Conservation (phyloP, 2,113 vertebrate genomes). For the Jaculus jaculus region DNA sequence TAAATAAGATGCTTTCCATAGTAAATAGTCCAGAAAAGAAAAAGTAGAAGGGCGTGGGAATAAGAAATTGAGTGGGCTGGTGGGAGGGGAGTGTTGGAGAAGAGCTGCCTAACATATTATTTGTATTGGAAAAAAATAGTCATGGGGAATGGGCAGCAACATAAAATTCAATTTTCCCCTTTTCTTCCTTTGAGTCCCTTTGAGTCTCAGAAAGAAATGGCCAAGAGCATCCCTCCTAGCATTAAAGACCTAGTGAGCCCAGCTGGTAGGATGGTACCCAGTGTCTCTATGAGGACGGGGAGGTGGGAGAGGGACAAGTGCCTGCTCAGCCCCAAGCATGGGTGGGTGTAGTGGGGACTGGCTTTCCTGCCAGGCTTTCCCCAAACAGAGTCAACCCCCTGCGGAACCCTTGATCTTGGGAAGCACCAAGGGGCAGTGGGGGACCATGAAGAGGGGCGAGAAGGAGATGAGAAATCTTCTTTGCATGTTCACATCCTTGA, state of each 20-base stretch:
- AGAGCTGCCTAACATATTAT: not conserved
- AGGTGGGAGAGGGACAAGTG: not conserved
- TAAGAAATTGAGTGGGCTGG: not conserved
- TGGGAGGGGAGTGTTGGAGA: not conserved
- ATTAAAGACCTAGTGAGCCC: not conserved
- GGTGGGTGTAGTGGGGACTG: not conserved
- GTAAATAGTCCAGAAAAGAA: conserved; percentile 48
- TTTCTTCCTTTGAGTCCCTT: not conserved
- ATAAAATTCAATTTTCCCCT: not conserved
- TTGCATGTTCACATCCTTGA: not conserved
- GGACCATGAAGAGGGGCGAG: not conserved
- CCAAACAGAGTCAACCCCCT: not conserved
- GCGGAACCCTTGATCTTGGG: not conserved
- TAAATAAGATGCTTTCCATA: conserved; percentile 14
- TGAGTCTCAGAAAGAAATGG: not conserved
- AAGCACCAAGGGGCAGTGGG: not conserved
- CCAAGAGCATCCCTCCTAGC: not conserved
- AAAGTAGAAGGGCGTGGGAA: not conserved
- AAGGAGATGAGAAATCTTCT: not conserved
- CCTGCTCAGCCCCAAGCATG: not conserved
- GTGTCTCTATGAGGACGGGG: not conserved
- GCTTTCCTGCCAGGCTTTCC: not conserved
- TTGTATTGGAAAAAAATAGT: conserved; percentile 5
- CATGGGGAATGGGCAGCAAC: not conserved
- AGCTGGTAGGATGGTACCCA: not conserved